Conservation (phyloP, 2,888 invertebrate species). For the Perizoma affinitatum region DNA sequence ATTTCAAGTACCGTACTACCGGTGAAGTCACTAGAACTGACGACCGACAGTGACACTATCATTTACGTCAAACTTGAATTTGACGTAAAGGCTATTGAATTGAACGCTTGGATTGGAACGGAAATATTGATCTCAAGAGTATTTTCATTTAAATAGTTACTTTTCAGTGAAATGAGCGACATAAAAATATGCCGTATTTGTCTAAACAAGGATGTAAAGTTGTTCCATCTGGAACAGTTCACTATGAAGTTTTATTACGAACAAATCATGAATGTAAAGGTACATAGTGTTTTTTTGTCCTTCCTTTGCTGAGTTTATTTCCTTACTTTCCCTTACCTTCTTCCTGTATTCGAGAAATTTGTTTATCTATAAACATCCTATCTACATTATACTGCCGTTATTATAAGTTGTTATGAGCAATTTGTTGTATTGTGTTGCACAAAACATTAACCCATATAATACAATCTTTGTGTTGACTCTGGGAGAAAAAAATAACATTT, state of each 20-base stretch:
- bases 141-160: background rate
- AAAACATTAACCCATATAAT: too few species aligned
- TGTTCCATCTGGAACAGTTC: slow-evolving; percentile 52
- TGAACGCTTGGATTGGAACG: too few species aligned
- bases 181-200: slow-evolving; percentile 60
- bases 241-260: slow-evolving; percentile 57
- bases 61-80: too few species aligned
- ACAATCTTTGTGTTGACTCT: too few species aligned
- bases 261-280: slow-evolving; percentile 57
- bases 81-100: too few species aligned
- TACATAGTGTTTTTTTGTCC: slow-evolving; percentile 32
- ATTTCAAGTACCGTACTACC: too few species aligned
- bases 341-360: background rate
- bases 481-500: too few species aligned
- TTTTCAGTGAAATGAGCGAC: slow-evolving; percentile 45
- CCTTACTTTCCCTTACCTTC: background rate
- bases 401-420: background rate
- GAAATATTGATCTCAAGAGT: too few species aligned
- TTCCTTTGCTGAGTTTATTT: slow-evolving; percentile 6
- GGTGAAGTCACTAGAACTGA: too few species aligned
- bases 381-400: background rate
- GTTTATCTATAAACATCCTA: background rate
- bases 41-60: too few species aligned
- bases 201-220: slow-evolving; percentile 53
- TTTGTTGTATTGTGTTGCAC: too few species aligned